Evolutionary conservation across 2,888 invertebrate genomes (phyloP), one percentile per base, ranked within the genome.

Genomic region (Leptopilina myrica): DNA sequence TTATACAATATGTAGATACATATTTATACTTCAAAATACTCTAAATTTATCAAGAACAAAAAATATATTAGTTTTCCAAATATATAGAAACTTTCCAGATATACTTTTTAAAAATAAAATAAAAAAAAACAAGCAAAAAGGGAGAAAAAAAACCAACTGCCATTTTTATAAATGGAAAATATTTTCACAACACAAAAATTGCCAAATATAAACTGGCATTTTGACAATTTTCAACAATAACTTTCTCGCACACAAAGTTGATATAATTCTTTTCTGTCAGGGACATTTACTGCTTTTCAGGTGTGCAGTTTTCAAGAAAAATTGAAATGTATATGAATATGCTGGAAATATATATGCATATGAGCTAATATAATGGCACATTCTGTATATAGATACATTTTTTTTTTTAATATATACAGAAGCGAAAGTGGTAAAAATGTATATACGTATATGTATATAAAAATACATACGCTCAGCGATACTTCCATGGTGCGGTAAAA

Each of bases 241-340:
- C 59, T 33, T 59, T n/a, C 59, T 59, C 59, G 15, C 46, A 11
- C 46, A 46, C 59, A 59, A 59, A n/a, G 59, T 59, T 59, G 59
- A 59, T 59, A 59, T 59, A 59, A 59, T 59, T 59, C 59, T 15
- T 59, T 15, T 7, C n/a, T 46, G 46, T 59, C 59, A 15, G n/a
- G 59, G 59, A 59, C 59, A 59, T 59, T 59, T 59, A 59, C 59
- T 59, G 15, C 59, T 59, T 59, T 59, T 59, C 46, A 46, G 59
- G 59, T 7, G 59, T 15, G n/a, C n/a, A 59, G 15, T 59, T 59
- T 59, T 59, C 59, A 59, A 59, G 59, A 59, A 59, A 46, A 59
- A 59, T 59, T 59, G 59, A 59, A 59, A 59, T 59, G 59, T 59
- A 59, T 59, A 59, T 59, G 59, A 59, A 59, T 59, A 59, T 59